Conservation (phyloP, 2,888 invertebrate species). For the Oscheius myriophilus region DNA sequence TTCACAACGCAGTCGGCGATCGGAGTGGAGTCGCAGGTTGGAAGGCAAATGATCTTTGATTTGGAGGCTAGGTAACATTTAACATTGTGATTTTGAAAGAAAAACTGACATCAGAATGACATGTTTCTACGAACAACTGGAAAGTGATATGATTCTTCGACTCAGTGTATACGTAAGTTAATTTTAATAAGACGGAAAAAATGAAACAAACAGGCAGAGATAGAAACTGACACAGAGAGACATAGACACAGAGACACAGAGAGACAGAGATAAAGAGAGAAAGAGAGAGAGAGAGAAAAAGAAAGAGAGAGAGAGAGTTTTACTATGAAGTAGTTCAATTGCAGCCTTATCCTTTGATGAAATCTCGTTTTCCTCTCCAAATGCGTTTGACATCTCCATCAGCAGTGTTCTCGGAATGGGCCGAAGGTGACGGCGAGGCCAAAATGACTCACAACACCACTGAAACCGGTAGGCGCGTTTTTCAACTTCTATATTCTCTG, state of each 20-base stretch:
- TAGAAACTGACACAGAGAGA: too few species aligned
- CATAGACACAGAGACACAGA: too few species aligned
- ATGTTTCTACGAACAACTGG: constrained; percentile 47
- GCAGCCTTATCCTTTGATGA: constrained; percentile 37
- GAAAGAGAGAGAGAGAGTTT: too few species aligned
- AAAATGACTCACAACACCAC: constrained; percentile 49
- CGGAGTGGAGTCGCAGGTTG: constrained; percentile 24
- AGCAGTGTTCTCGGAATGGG: constrained; percentile 51
- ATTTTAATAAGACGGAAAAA: neutral
- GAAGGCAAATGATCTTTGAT: constrained; percentile 24
- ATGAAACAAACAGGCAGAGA: too few species aligned
- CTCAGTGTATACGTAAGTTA: constrained; percentile 39
- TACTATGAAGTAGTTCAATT: neutral
- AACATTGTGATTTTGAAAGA: constrained; percentile 34
- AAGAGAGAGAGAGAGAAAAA: too few species aligned
- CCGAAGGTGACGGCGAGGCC: constrained; percentile 44
- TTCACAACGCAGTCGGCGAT: constrained; percentile 19
- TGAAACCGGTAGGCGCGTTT: constrained; percentile 36
- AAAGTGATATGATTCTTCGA: constrained; percentile 37
- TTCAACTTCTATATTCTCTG: neutral
- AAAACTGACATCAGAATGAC: constrained; percentile 32
- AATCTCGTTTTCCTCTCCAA: constrained; percentile 43
- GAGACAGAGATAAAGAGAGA: too few species aligned
- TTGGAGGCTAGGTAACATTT: constrained; percentile 23
- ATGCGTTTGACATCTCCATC: constrained; percentile 50